Evolutionary conservation across 2,113 vertebrate genomes (phyloP).

Genomic region (Actenoides lindsayi): DNA sequence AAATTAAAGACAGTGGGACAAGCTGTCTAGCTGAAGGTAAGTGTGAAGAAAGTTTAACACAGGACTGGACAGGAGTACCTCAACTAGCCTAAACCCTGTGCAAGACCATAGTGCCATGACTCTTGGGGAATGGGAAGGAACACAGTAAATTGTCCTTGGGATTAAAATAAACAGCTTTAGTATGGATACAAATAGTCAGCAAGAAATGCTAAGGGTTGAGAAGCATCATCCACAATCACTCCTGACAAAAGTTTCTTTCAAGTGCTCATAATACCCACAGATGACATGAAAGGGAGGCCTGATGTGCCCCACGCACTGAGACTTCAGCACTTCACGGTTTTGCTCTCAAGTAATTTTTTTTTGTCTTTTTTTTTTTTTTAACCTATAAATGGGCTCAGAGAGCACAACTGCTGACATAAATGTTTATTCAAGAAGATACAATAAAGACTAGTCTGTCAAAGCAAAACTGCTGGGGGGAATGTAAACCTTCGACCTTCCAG

Average conservation of each 20-base stretch:
- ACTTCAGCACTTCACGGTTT: background rate
- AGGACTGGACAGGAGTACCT: background rate
- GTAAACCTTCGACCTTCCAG: background rate
- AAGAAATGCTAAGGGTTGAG: background rate
- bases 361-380: background rate
- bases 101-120: background rate
- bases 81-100: background rate
- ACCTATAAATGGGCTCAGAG: background rate
- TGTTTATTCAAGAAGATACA: background rate
- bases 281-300: background rate
- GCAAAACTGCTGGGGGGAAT: background rate
- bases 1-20: background rate
- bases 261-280: background rate
- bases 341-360: fast-evolving
- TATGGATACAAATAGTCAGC: background rate
- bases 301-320: background rate
- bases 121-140: background rate
- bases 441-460: background rate
- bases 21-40: background rate
- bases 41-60: background rate
- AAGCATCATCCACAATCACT: background rate
- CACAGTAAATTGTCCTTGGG: background rate
- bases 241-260: background rate
- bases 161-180: conserved; percentile 4
- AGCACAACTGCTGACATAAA: background rate